phyloP scores from a whole-genome alignment of 2,888 invertebrate genomes.

The Dynastes hyllus region DNA sequence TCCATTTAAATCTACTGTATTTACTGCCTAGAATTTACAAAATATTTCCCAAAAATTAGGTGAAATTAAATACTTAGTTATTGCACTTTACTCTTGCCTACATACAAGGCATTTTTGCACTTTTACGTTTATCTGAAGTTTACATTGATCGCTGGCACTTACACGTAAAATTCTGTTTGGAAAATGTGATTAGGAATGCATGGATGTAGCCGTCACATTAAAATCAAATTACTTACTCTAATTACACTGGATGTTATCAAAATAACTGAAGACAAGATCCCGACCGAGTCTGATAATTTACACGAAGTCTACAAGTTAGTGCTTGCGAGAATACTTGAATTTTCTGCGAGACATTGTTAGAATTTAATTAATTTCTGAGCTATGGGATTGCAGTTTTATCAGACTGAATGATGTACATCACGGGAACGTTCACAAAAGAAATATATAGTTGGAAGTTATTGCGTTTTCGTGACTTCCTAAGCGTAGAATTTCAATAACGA shows the following conservation, averaged over 20 bases:
- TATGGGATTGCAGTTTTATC: constrained; percentile 23
- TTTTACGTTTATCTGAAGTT: too few species aligned
- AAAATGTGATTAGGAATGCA: not conserved
- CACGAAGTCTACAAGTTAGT: not conserved
- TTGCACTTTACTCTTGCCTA: too few species aligned
- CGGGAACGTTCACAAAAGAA: constrained; percentile 7
- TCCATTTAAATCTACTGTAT: too few species aligned
- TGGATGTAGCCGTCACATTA: not conserved
- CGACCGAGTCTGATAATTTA: constrained; percentile 24
- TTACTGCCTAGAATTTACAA: too few species aligned
- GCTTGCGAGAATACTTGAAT: constrained; percentile 9
- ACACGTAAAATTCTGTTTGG: too few species aligned
- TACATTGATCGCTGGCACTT: too few species aligned
- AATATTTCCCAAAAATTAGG: too few species aligned
- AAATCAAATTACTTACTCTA: constrained; percentile 22
- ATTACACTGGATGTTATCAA: not conserved
- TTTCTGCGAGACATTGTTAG: constrained; percentile 18
- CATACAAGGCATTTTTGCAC: too few species aligned
- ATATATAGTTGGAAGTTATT: constrained; percentile 10
- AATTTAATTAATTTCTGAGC: constrained; percentile 39
- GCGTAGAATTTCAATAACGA: constrained; percentile 9
- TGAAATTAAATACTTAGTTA: too few species aligned
- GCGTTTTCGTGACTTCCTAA: not conserved
- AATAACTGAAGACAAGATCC: constrained; percentile 18
- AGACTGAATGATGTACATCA: constrained; percentile 22